Percentiles rank a stretch among this genome's conserved stretches.
Conservation (phyloP, 2,797 vertebrate genomes). For the Podarcis lilfordi region DNA sequence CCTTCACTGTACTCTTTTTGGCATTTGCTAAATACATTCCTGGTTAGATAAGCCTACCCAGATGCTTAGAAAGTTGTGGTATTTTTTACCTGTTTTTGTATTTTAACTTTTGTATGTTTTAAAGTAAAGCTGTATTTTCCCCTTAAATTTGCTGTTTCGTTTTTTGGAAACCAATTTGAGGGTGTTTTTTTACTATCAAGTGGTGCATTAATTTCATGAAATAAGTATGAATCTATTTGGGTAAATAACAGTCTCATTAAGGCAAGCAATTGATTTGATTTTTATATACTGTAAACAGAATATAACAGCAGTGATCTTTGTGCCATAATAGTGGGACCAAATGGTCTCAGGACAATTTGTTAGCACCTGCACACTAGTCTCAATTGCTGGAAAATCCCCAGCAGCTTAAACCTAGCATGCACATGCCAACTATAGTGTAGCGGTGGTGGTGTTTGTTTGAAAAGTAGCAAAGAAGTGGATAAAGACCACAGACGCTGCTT, state of each 20-base stretch:
- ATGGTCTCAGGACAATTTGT: neutral
- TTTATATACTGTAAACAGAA: neutral
- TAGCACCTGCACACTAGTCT: neutral
- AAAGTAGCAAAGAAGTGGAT: neutral
- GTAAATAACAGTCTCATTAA: neutral
- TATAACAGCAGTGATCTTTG: neutral
- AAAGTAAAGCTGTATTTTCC: too few relatives aligned
- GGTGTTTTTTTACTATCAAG: too few relatives aligned
- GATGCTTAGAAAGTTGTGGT: too few relatives aligned
- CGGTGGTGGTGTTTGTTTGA: neutral
- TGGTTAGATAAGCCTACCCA: too few relatives aligned
- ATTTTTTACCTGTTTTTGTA: too few relatives aligned
- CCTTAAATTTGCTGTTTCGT: too few relatives aligned
- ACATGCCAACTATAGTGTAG: neutral
- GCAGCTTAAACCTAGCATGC: neutral
- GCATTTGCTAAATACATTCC: too few relatives aligned
- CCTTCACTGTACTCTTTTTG: too few relatives aligned
- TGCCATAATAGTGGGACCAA: neutral
- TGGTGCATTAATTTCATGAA: too few relatives aligned
- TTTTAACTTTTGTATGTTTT: too few relatives aligned
- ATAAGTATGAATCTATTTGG: too few relatives aligned
- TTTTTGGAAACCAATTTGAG: too few relatives aligned
- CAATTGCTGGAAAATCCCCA: neutral
- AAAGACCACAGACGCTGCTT: neutral
- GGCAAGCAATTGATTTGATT: neutral